These are phyloP conservation scores for Elanus axillaris DNA, from an alignment of 2,113 vertebrate species.

Conservation along the genomic window DNA sequence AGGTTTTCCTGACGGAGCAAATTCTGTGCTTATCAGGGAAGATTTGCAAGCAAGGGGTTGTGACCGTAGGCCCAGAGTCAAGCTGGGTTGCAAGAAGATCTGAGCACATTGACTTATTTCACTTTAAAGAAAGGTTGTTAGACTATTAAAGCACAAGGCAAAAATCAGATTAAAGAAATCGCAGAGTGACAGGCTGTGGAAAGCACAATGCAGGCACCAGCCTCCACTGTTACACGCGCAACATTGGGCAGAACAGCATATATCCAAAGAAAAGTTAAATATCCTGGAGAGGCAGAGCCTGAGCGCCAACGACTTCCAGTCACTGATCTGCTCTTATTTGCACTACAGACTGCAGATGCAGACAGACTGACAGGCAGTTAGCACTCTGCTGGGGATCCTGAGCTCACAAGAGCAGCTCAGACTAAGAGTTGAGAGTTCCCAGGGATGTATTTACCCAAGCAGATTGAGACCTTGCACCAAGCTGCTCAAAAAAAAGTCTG, in stretches of 20 bases:
- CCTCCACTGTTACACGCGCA: rapidly evolving
- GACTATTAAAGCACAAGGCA: too few relatives aligned
- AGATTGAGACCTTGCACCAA: neutral
- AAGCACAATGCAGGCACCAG: rapidly evolving
- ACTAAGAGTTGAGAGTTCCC: neutral
- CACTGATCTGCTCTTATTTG: neutral
- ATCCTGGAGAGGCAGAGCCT: too few relatives aligned
- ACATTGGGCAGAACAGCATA: neutral
- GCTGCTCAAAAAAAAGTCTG: neutral
- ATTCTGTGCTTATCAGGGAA: neutral
- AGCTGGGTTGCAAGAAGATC: neutral
- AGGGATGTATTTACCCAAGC: neutral
- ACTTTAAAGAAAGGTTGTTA: too few relatives aligned
- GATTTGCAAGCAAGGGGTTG: neutral
- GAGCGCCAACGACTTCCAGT: neutral
- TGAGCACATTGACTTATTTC: rapidly evolving
- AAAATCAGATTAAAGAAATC: neutral
- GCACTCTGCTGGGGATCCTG: neutral
- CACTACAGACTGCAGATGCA: neutral
- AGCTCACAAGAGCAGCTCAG: neutral
- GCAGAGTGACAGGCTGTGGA: rapidly evolving
- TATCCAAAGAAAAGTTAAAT: rapidly evolving
- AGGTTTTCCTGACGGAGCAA: neutral
- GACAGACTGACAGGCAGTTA: neutral
- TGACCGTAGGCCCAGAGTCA: neutral